Evolutionary conservation across 2,888 invertebrate genomes (phyloP).

Genomic region (Unio pictorum): DNA sequence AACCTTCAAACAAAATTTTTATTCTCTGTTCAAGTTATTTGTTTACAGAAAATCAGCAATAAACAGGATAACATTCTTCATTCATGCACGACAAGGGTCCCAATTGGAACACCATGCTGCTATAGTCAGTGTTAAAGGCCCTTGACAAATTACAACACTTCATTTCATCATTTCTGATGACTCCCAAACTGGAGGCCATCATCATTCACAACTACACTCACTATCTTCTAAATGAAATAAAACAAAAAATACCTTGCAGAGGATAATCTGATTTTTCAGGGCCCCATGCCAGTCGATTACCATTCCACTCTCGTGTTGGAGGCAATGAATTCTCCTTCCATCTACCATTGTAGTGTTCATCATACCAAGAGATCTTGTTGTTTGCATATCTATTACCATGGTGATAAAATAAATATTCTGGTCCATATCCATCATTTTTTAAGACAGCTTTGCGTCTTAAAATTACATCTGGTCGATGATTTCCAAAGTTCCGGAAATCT

Average conservation of each 20-base stretch:
- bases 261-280: constrained; percentile 69
- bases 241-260: constrained; percentile 56
- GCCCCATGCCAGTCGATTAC: constrained; percentile 63
- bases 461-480: constrained; percentile 60
- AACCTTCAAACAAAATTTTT: no score
- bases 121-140: no score
- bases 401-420: constrained; percentile 65
- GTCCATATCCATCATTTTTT: constrained; percentile 61
- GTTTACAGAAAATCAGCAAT: no score
- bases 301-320: constrained; percentile 62
- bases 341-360: constrained; percentile 67
- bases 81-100: no score
- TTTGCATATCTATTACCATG: constrained; percentile 67
- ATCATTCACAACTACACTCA: no score
- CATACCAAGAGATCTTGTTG: constrained; percentile 69
- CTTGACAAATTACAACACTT: no score
- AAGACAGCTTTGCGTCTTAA: constrained; percentile 60
- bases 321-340: constrained; percentile 58
- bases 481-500: constrained; percentile 61
- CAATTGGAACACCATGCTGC: no score
- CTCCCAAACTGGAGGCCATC: no score
- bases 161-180: no score
- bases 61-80: no score
- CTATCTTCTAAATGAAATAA: no score
- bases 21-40: no score